Base-by-base conservation (phyloP, 2,113 vertebrate species). In the Struthidea cinerea region DNA sequence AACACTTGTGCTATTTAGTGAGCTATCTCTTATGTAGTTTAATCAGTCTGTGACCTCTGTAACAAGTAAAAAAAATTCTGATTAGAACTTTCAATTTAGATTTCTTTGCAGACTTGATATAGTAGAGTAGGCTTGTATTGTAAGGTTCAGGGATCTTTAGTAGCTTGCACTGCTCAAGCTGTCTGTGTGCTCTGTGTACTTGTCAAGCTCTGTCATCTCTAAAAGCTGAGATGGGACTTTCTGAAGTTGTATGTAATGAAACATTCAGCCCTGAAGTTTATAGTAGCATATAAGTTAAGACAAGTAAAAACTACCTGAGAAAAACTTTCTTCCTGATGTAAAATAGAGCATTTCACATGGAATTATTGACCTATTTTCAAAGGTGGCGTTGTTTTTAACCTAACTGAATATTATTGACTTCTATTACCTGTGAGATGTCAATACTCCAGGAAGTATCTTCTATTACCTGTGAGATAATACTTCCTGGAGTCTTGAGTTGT, bases 101-200 rank as follows among this genome's bases (percentile, higher is more conserved):
- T 79, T 32, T 10, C 7, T 37, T 2, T 26, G 37, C 10, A 47
- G 8, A n/a, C 24, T 41, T 65, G 30, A 24, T 64, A 41, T 6
- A 21, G 8, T 3, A 24, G 10, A 65, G 12, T 7, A 59, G 28
- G 12, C 14, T 70, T 24, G 22, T 42, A 47, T 19, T 35, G 11
- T 77, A 53, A 33, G 4, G 22, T 49, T 68, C 15, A n/a, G 28
- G 5, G 2, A 0, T 1, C 5, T 64, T 76, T 77, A n/a, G 63
- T 79, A 65, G 57, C 19, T 50, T 80, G 39, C 5, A 59, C 65
- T 80, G 11, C 49, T 91, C 10, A 63, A 39, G n/a, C 22, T 76
- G 21, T 32, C 10, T 55, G 3, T 67, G 4, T 8, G 9, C 3
- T 9, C 9, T 86, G 22, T 74, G 28, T 52, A 37, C 6, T 77